Conservation (phyloP, 2,113 vertebrate genomes). For the Muntiacus muntjak region DNA sequence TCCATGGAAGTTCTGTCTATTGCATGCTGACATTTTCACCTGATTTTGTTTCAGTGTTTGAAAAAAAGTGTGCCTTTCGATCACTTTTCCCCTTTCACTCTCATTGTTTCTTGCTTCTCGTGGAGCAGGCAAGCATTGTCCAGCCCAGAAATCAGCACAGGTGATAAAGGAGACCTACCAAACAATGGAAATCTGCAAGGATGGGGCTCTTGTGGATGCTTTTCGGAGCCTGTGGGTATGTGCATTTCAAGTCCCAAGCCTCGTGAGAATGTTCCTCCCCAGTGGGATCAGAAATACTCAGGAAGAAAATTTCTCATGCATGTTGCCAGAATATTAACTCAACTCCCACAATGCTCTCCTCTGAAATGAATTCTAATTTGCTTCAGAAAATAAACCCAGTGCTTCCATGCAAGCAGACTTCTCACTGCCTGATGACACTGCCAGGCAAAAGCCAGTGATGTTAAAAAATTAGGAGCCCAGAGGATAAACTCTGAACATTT, state of each 20-base stretch:
- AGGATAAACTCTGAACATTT: neutral
- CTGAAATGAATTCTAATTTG: constrained; percentile 24
- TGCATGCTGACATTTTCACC: neutral
- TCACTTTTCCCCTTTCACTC: neutral
- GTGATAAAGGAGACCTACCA: neutral
- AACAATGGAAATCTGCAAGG: neutral
- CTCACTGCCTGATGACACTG: neutral
- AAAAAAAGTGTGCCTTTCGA: neutral
- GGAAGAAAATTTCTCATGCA: constrained; percentile 56
- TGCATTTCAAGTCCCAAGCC: neutral
- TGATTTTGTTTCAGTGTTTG: neutral
- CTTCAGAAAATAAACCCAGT: constrained; percentile 13
- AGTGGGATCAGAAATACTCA: constrained; percentile 47
- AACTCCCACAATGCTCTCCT: neutral
- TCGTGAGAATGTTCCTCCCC: constrained; percentile 33
- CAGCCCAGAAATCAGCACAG: neutral
- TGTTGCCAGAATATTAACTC: constrained; percentile 37
- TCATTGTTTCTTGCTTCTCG: neutral
- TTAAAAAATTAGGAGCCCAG: neutral
- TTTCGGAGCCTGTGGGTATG: constrained; percentile 4
- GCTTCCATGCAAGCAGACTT: neutral
- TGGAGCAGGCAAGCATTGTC: neutral
- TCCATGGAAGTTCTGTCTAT: neutral
- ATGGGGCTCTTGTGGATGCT: neutral
- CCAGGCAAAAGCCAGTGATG: neutral